Percentiles rank a stretch among this genome's conserved stretches.
These are phyloP conservation scores for Drosophila picticornis DNA, from an alignment of 2,888 invertebrate genomes.

Conservation along the genomic window DNA sequence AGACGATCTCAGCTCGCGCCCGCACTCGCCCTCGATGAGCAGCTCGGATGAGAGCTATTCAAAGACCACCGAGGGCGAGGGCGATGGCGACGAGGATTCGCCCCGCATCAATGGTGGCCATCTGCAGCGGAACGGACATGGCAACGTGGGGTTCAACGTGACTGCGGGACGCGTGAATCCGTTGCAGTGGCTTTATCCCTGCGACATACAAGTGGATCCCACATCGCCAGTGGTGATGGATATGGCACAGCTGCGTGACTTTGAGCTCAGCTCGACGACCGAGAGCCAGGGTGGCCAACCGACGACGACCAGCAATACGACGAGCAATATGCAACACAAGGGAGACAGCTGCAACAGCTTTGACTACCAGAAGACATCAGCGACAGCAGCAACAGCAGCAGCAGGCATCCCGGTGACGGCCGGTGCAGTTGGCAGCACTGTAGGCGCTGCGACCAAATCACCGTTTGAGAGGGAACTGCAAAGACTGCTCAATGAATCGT, in stretches of 20 bases:
- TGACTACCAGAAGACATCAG: conserved; percentile 85
- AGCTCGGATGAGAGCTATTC: conserved; percentile 95
- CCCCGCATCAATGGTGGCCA: conserved; percentile 79
- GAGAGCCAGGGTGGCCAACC: conserved; percentile 86
- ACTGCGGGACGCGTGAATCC: conserved; percentile 83
- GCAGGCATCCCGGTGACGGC: background rate
- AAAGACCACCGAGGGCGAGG: conserved; percentile 91
- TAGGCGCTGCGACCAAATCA: conserved; percentile 85
- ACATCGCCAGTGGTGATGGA: conserved; percentile 83
- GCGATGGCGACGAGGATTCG: conserved; percentile 85
- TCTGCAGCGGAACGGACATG: conserved; percentile 61
- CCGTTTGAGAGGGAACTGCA: conserved; percentile 93
- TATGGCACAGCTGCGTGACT: conserved; percentile 84
- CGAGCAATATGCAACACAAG: conserved; percentile 87
- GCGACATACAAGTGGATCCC: conserved; percentile 87
- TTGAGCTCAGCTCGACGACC: conserved; percentile 85
- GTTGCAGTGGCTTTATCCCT: conserved; percentile 88
- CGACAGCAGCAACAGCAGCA: conserved; percentile 29
- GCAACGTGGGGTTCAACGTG: conserved; percentile 26
- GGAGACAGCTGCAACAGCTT: conserved; percentile 89
- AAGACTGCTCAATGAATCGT: conserved; percentile 89
- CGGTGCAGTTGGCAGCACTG: conserved; percentile 49
- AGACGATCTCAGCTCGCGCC: conserved; percentile 92
- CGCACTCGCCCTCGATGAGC: conserved; percentile 92
- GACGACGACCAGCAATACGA: conserved; percentile 84